Base-by-base conservation (phyloP, 2,797 vertebrate species). In the Sebastes taczanowskii region DNA sequence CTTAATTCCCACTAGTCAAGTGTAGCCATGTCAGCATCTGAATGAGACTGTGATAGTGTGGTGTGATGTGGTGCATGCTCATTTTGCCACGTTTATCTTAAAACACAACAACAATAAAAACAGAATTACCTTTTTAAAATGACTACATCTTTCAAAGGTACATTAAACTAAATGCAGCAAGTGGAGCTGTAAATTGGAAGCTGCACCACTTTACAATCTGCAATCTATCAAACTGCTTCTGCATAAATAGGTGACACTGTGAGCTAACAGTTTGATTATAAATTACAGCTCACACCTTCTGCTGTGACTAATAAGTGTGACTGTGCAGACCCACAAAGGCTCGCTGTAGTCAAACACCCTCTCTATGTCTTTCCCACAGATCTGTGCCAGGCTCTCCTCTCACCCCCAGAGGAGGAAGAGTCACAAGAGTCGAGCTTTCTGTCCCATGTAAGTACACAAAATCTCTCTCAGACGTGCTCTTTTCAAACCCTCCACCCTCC, bases 381-480 rank as follows among this genome's bases (percentile, higher is more conserved):
- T 22, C 66, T 35, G 60, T 77, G 71, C 62, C 70, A 74, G 73
- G 13, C 32, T 82, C 64, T 52, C 56, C 56, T 67, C 70, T 18
- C 3, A n/a, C 49, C 60, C 71, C 23, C 56, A 0, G 14, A n/a
- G 66, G 35, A 71, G 30, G 11, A 53, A 65, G 29, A 23, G 56
- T 77, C 79, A 80, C 64, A 69, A 64, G 65, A 71, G 60, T 78
- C 63, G 6, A 11, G 49, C 65, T 70, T 32, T 83, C 25, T 64
- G 71, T 65, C 56, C 42, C 42, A 61, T 69, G 62, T 27, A 74
- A 83, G 55, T 38, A 65, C 42, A 84, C 66, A 78, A 74, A 76
- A 71, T 49, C 18, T 52, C 42, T 77, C 59, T 67, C 73, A 78
- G 23, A 34, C 65, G 42, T 22, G 75, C 38, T 66, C 22, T 73